Evolutionary conservation across 2,113 vertebrate species (phyloP).

Genomic region (Athene cunicularia): DNA sequence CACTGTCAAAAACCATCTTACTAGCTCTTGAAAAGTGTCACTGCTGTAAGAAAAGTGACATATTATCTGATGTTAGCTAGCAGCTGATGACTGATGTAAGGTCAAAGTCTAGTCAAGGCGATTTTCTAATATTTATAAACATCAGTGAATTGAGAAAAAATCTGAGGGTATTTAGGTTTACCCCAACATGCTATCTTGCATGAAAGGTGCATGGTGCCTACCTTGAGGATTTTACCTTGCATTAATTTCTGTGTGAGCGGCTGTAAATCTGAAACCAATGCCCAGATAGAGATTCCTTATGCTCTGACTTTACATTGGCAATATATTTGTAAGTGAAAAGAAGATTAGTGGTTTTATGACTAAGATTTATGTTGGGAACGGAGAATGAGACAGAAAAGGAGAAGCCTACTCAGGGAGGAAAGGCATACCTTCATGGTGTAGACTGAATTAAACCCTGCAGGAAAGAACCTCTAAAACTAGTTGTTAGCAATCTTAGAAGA

Average conservation of each 20-base stretch:
- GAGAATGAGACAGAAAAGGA: neutral
- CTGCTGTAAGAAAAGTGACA: neutral
- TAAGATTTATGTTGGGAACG: neutral
- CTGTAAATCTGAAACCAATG: neutral
- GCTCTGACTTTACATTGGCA: neutral
- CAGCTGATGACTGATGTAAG: neutral
- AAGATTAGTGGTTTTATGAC: neutral
- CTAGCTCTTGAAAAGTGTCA: neutral
- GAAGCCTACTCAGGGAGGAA: neutral
- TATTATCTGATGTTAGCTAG: neutral
- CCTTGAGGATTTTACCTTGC: neutral
- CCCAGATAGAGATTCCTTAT: neutral
- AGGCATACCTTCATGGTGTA: neutral
- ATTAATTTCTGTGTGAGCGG: neutral
- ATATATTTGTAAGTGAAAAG: constrained; percentile 1
- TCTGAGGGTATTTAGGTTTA: neutral
- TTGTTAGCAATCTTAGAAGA: neutral
- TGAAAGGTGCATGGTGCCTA: neutral
- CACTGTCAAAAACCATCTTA: neutral
- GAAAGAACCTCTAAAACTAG: neutral
- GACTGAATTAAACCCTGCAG: neutral
- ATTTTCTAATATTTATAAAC: neutral
- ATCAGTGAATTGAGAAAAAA: neutral
- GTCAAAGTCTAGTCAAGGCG: neutral
- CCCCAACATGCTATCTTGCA: neutral